phyloP scores from a whole-genome alignment of 1,140 invertebrate genomes.

The Triops longicaudatus region DNA sequence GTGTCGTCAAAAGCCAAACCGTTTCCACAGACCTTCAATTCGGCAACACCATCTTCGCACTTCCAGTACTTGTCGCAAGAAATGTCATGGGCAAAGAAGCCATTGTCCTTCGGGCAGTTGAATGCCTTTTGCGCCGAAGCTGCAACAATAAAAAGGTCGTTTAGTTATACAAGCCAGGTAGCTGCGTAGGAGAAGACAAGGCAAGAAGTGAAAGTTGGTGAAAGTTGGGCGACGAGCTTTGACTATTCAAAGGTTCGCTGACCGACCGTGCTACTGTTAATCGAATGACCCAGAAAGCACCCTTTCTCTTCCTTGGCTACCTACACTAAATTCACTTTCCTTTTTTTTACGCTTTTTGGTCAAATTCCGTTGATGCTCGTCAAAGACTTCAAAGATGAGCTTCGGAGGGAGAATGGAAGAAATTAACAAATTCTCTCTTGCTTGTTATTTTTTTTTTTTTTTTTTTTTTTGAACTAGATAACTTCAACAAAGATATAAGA shows the following conservation, averaged over 20 bases:
- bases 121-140: conserved; percentile 59
- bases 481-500: no score
- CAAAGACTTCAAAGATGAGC: no score
- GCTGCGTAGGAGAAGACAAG: background rate
- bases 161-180: background rate
- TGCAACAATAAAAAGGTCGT: background rate
- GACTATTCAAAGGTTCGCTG: background rate
- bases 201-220: background rate
- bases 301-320: background rate
- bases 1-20: conserved; percentile 83
- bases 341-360: background rate
- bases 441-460: no score
- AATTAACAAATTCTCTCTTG: no score
- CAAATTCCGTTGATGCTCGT: no score
- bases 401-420: no score
- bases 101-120: conserved; percentile 89
- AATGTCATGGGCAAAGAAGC: conserved; percentile 79
- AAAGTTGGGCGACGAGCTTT: background rate
- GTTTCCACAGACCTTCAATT: conserved; percentile 87
- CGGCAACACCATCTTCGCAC: conserved; percentile 78
- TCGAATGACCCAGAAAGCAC: background rate
- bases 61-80: conserved; percentile 95
- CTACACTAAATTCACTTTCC: background rate
- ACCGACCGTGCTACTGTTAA: background rate
- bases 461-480: no score